A percentile compares a stretch with the other conserved stretches of the same genome.
Conservation (phyloP, 2,888 invertebrate species). For the Trichopria drosophilae region DNA sequence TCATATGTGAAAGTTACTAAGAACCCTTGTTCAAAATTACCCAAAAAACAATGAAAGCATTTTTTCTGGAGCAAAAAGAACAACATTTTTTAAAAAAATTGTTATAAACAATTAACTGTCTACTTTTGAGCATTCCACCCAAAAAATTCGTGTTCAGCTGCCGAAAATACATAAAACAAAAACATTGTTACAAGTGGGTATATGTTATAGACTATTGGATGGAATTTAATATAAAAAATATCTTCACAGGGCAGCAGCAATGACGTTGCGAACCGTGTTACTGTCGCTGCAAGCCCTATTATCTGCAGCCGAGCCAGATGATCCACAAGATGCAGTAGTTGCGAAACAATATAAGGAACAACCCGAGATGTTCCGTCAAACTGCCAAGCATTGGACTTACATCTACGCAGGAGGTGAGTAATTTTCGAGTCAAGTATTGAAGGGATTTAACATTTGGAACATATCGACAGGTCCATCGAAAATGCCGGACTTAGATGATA, state of each 20-base stretch:
- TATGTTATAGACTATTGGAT: too few relatives aligned
- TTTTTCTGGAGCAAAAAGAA: too few relatives aligned
- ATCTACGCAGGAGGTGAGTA: constrained; percentile 83
- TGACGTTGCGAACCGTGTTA: constrained; percentile 94
- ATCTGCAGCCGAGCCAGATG: constrained; percentile 89
- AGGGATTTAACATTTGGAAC: neutral
- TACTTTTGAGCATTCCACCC: too few relatives aligned
- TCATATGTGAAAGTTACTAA: too few relatives aligned
- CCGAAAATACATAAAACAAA: too few relatives aligned
- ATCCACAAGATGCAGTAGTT: constrained; percentile 95
- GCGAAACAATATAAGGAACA: constrained; percentile 95
- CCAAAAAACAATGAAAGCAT: too few relatives aligned
- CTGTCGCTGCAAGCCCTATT: constrained; percentile 93
- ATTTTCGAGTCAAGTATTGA: constrained; percentile 5
- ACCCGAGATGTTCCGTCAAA: constrained; percentile 81
- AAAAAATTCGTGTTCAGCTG: too few relatives aligned
- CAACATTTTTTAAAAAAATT: too few relatives aligned
- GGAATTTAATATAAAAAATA: too few relatives aligned
- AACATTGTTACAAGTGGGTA: too few relatives aligned
- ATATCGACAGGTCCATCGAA: constrained; percentile 71
- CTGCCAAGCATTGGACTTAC: constrained; percentile 95
- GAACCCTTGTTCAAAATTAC: too few relatives aligned
- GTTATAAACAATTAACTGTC: too few relatives aligned
- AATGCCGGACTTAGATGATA: constrained; percentile 80
- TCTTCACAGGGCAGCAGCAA: constrained; percentile 86